Evolutionary conservation across 2,888 invertebrate species (phyloP), one percentile per base, ranked within the genome.

Genomic region (Alentia gelatinosa): DNA sequence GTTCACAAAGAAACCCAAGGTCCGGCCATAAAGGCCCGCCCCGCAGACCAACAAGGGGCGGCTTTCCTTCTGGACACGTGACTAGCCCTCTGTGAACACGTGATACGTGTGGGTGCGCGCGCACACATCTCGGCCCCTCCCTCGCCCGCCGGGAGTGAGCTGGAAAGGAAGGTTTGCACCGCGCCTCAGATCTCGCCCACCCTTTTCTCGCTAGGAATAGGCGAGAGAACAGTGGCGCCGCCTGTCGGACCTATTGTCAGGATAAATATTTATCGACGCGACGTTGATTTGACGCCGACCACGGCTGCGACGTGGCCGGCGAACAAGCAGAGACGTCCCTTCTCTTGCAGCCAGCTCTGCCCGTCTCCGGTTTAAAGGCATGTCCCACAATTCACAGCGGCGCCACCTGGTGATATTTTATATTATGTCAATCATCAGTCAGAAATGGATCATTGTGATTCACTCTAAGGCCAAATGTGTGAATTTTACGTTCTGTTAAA

Each of bases 211-310:
- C 26, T 26, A 33, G 74, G 30, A 74, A 74, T 33, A 26, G 26
- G 33, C 74, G 26, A 26, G 26, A 33, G 74, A 74, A 74, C 74
- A 74, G n/a, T 74, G 74, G 74, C 26, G 74, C 74, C 74, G 30
- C 33, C 26, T 19, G 5, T 74, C 26, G 1, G 19, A 4, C 15
- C 74, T 33, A 74, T 74, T 74, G 74, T 74, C 33, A 33, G 19
- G 33, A 74, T 74, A 74, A 74, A 74, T 74, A 74, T 74, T 74
- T 74, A 74, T 74, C 26, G 74, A 74, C 74, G 26, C 4, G n/a
- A 7, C 74, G 74, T 33, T 33, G 74, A 63, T 63, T 26, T 26
- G 63, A 33, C 33, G 26, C 74, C 26, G 33, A 33, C 74, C 30
- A 74, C 7, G 33, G 33, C 56, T 26, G 12, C 5, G 74, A 33